Percentiles rank a stretch among this genome's conserved stretches.
phyloP scores from a whole-genome alignment of 2,797 vertebrate species.

The Botia almorhae region DNA sequence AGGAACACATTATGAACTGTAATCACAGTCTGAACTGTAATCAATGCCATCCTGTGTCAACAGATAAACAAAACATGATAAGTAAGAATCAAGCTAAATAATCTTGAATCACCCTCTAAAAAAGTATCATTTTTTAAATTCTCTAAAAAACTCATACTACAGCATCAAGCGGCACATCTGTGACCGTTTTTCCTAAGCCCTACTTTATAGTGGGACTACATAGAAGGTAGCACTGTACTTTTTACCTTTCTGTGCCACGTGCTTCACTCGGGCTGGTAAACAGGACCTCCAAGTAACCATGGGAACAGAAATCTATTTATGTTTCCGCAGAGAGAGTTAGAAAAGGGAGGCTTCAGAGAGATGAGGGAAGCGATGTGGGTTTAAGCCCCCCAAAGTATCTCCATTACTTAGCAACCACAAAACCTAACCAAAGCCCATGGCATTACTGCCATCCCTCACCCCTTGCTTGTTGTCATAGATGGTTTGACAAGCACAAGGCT shows the following conservation, averaged over 20 bases:
- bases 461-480: background rate
- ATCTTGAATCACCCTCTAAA: background rate
- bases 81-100: background rate
- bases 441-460: conserved; percentile 21
- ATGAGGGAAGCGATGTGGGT: conserved; percentile 50
- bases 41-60: background rate
- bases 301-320: conserved; percentile 58
- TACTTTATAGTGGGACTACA: conserved; percentile 30
- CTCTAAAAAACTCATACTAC: background rate
- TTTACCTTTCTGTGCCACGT: conserved; percentile 48
- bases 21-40: background rate
- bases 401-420: conserved; percentile 55
- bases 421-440: conserved; percentile 40
- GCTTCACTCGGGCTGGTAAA: conserved; percentile 54
- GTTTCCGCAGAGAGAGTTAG: conserved; percentile 51
- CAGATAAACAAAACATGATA: background rate
- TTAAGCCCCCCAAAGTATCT: conserved; percentile 44
- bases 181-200: conserved; percentile 19
- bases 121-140: background rate
- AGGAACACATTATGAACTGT: too few relatives aligned
- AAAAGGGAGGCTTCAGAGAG: conserved; percentile 51
- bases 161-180: conserved; percentile 24
- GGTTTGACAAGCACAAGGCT: conserved; percentile 16
- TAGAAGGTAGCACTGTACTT: conserved; percentile 45
- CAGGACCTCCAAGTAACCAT: conserved; percentile 52